Evolutionary conservation across 2,888 invertebrate genomes (phyloP), one percentile per base, ranked within the genome.

Genomic region (Cryptus viduatorius): DNA sequence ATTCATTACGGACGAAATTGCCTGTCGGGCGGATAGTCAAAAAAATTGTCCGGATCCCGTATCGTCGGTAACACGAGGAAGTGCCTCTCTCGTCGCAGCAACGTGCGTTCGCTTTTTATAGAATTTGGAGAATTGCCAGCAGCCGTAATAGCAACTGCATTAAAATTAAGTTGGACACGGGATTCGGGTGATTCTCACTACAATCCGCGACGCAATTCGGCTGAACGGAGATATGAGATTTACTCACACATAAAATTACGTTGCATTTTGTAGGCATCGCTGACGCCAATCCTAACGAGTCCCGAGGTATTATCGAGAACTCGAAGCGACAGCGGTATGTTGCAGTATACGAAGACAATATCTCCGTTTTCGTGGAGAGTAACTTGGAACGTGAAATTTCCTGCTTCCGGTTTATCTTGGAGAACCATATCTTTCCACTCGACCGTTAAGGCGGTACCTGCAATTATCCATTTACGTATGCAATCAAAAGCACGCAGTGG

Each of bases 221-320:
- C 37, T 8, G 5, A 37, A 7, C 1, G 4, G 5, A 37, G 37
- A 56, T 37, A 37, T 8, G 37, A 2, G 4, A 37, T 37, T 12
- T 3, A 95, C 97, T 96, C 94, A 98, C 98, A 96, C 94, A 97
- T 96, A 50, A 97, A 95, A 65, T 96, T 96, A 90, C 97, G 96
- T 91, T 99, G 98, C 91, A 98, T 97, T 88, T 99, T 97, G 93
- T 99, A 99, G 0, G 99, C 99, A 94, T 99, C 99, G 67, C 99
- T 99, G 65, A 99, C 95, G 64, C 99, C 99, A 76, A 99, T 97
- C 95, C 99, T 99, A 50, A 99, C 99, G 0, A 99, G 99, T 94
- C 99, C 99, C 79, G 96, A 95, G 37, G 95, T 95, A 91, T 98
- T 98, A 89, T 96, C 96, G 87, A 99, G 98, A 4, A 95, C 94